These are phyloP conservation scores for Lithobates pipiens DNA, from an alignment of 2,797 vertebrate species.

Conservation along the genomic window DNA sequence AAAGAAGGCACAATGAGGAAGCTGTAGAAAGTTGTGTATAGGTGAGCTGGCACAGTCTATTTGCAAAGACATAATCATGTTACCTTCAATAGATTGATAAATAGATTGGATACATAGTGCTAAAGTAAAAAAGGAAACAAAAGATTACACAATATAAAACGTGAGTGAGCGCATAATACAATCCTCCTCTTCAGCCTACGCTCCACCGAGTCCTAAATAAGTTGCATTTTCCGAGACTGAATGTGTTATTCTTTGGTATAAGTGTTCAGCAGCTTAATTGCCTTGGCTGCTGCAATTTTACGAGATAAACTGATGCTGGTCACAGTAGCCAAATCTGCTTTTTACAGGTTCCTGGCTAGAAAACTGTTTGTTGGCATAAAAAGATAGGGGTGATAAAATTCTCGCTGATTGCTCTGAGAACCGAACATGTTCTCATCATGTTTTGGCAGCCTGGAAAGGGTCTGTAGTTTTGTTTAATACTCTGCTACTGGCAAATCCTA, in stretches of 20 bases:
- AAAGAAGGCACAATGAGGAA: too few species aligned
- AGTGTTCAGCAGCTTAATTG: constrained; percentile 49
- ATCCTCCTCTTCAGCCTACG: neutral
- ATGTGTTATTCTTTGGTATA: constrained; percentile 44
- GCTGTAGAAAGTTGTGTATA: too few species aligned
- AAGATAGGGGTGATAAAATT: constrained; percentile 56
- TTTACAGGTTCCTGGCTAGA: constrained; percentile 57
- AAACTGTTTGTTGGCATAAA: constrained; percentile 61
- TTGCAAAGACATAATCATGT: too few species aligned
- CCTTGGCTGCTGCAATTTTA: constrained; percentile 52
- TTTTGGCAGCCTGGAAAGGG: constrained; percentile 56
- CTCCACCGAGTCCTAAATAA: neutral
- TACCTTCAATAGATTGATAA: too few species aligned
- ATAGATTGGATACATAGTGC: too few species aligned
- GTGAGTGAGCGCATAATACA: too few species aligned
- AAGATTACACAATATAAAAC: too few species aligned
- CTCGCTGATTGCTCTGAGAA: constrained; percentile 59
- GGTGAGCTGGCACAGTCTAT: too few species aligned
- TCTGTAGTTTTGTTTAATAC: constrained; percentile 57
- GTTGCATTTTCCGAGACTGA: constrained; percentile 28
- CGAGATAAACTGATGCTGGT: constrained; percentile 45
- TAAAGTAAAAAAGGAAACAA: too few species aligned
- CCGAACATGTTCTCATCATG: constrained; percentile 56
- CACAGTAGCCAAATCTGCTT: constrained; percentile 57
- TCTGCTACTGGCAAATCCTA: constrained; percentile 53